A percentile compares a stretch with the other conserved stretches of the same genome.
Evolutionary conservation across 2,888 invertebrate species (phyloP).

Genomic region (Endomychus coccineus): DNA sequence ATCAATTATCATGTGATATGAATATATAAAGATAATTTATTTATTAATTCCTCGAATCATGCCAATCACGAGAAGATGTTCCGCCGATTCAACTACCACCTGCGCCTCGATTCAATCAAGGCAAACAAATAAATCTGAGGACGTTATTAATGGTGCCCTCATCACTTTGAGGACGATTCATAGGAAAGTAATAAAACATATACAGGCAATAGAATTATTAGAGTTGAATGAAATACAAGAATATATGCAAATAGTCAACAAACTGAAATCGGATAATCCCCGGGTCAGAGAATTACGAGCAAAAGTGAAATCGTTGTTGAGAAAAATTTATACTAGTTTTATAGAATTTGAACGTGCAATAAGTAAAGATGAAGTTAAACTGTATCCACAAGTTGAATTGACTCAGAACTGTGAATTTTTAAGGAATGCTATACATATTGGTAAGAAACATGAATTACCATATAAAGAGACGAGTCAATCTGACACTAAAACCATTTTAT

Average conservation of each 20-base stretch:
- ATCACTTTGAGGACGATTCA: conserved; percentile 7
- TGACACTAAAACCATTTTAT: no score
- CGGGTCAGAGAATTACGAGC: conserved; percentile 7
- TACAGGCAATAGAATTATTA: conserved; percentile 6
- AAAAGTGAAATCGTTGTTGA: conserved; percentile 8
- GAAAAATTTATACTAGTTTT: conserved; percentile 7
- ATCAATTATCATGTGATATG: no score
- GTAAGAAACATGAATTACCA: no score
- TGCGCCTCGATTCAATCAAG: no score
- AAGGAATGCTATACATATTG: no score
- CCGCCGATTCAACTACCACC: no score
- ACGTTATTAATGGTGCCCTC: neutral
- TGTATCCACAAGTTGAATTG: neutral
- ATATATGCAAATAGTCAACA: conserved; percentile 1
- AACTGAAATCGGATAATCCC: neutral
- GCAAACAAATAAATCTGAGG: neutral
- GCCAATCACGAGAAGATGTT: no score
- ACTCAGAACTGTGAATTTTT: conserved; percentile 1
- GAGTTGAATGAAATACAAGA: conserved; percentile 4
- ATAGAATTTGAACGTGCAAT: conserved; percentile 10
- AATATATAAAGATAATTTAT: no score
- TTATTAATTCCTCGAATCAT: no score
- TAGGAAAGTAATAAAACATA: conserved; percentile 7
- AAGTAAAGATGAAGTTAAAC: conserved; percentile 7
- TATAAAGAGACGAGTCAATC: no score